phyloP scores from a whole-genome alignment of 2,113 vertebrate genomes.

The Sinosuthora webbiana region DNA sequence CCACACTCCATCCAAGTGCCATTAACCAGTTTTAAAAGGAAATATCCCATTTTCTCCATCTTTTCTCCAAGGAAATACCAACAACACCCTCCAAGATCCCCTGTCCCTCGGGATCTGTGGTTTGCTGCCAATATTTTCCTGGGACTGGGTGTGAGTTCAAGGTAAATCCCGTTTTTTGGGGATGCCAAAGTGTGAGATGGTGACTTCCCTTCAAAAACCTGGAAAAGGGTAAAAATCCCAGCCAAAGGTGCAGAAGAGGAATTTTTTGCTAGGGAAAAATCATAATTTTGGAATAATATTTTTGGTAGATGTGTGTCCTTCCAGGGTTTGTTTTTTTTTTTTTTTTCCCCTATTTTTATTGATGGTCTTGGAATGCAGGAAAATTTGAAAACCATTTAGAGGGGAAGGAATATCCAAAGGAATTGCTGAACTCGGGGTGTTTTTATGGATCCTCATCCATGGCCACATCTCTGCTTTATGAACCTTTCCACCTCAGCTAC shows the following conservation, averaged over 20 bases:
- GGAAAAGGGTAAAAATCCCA: neutral
- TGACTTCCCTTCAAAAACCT: neutral
- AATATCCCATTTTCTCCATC: neutral
- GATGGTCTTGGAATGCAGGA: too few species aligned
- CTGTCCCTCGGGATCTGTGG: neutral
- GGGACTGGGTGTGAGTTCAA: neutral
- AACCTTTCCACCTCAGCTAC: neutral
- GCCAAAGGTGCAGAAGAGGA: neutral
- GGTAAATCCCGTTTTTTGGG: neutral
- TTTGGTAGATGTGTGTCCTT: neutral
- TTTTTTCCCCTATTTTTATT: neutral
- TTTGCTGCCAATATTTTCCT: neutral
- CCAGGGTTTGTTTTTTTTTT: too few species aligned
- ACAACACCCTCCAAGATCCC: neutral
- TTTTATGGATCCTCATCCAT: neutral
- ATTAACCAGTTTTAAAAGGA: fast-evolving
- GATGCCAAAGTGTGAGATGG: neutral
- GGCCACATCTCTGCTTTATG: neutral
- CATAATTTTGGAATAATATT: neutral
- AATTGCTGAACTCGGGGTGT: fast-evolving
- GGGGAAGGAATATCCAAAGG: neutral
- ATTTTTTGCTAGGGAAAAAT: neutral
- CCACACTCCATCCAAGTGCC: fast-evolving
- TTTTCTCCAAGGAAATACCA: neutral
- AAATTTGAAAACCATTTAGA: neutral